Base-by-base conservation (phyloP, 2,797 vertebrate species). In the Streptopelia turtur region DNA sequence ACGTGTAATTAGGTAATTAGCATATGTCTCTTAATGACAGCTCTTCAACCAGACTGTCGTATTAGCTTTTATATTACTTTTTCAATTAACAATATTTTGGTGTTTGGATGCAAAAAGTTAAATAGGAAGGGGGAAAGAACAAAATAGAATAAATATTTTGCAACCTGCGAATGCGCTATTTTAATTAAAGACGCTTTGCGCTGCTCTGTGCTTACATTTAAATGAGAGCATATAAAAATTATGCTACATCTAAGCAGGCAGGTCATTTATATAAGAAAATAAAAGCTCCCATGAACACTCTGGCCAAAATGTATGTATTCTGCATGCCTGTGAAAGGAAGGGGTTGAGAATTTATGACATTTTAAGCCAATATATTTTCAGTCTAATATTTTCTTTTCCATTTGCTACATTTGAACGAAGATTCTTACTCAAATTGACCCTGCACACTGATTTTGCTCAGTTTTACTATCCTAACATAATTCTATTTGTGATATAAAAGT, bases 201-300 rank as follows among this genome's bases (percentile, higher is more conserved):
- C 12, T 1, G 1, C 64, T 68, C 11, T 0, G 0, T 13, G 13
- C 31, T 70, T 41, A 39, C 45, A 41, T 68, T 53, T 64, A 60
- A 45, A 68, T 24, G 9, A 39, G 52, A 91, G 56, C 6, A 8
- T 6, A 21, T 1, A 15, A 75, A 91, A 65, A 90, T 57, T 5
- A 82, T 4, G 24, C 22, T 22, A 39, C n/a, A 23, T 14, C 7
- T 8, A 56, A 64, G 47, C 33, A 27, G 45, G 17, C 13, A 50
- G 25, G 33, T 43, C 10, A 37, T 31, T 80, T 47, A 14, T 45
- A 27, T 5, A 57, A 17, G 12, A 41, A 70, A 74, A 79, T 18
- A 64, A 60, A 90, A 47, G 31, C 28, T 24, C 22, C 70, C 5
- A 1, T 11, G 31, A 91, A 64, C 6, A 45, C 52, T 70, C 50